A percentile compares a stretch with the other conserved stretches of the same genome.
These are phyloP conservation scores for Symphodus melops DNA, from an alignment of 2,113 vertebrate genomes.

Conservation along the genomic window DNA sequence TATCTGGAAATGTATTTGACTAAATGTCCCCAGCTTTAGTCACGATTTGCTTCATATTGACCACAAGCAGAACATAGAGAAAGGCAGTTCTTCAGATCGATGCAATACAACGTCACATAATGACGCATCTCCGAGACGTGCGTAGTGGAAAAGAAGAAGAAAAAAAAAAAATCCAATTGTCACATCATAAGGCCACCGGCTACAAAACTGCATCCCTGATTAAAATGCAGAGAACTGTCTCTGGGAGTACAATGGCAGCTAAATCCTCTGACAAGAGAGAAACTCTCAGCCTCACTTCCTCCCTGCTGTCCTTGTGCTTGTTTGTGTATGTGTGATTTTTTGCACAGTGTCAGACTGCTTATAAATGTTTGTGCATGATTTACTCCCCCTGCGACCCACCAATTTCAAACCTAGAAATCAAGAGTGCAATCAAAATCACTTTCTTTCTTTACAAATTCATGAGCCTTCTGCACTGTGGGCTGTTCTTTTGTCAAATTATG, in stretches of 20 bases:
- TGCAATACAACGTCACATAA: conserved; percentile 4
- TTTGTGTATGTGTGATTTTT: conserved; percentile 35
- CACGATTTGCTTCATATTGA: background rate
- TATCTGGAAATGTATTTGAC: background rate
- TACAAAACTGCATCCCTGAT: conserved; percentile 56
- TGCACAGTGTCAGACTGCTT: conserved; percentile 25
- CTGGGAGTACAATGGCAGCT: conserved; percentile 62
- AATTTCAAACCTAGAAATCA: conserved; percentile 42
- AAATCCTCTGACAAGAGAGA: conserved; percentile 69
- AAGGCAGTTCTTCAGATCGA: conserved; percentile 16
- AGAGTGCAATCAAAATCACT: conserved; percentile 37
- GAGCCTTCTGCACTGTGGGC: conserved; percentile 9
- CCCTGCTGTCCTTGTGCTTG: conserved; percentile 28
- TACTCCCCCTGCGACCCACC: conserved; percentile 19
- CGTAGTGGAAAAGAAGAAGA: background rate
- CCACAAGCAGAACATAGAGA: conserved; percentile 6
- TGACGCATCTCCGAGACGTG: conserved; percentile 7
- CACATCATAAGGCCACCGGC: conserved; percentile 48
- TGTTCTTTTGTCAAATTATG: background rate
- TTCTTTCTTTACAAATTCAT: conserved; percentile 36
- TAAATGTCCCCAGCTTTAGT: background rate
- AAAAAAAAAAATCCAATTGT: conserved; percentile 39
- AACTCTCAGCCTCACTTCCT: conserved; percentile 36
- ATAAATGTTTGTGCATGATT: conserved; percentile 48
- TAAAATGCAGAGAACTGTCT: conserved; percentile 57